Evolutionary conservation across 2,113 vertebrate genomes (phyloP).

Genomic region (Lampris megalopsis): DNA sequence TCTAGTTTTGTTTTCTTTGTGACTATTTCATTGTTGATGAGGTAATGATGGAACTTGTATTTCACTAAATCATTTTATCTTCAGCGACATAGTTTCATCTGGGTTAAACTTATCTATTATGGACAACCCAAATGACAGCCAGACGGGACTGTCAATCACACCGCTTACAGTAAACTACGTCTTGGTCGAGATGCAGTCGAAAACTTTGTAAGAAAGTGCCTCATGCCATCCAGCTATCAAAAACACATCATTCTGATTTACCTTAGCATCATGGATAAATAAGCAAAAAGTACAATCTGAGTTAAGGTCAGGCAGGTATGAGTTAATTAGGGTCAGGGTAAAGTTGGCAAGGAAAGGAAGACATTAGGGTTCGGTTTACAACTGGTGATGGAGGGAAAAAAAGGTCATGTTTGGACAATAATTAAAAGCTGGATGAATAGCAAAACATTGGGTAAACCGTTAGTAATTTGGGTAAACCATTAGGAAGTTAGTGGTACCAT

Average conservation of each 20-base stretch:
- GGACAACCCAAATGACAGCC: conserved; percentile 74
- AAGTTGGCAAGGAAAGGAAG: neutral
- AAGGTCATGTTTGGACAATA: too few relatives aligned
- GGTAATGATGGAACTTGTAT: too few relatives aligned
- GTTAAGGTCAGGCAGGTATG: neutral
- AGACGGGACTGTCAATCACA: conserved; percentile 70
- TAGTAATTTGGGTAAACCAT: too few relatives aligned
- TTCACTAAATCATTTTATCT: too few relatives aligned
- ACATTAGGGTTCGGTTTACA: too few relatives aligned
- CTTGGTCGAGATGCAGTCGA: conserved; percentile 41
- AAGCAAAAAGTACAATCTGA: neutral
- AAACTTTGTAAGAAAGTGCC: conserved; percentile 36
- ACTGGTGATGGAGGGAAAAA: too few relatives aligned
- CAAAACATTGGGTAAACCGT: too few relatives aligned
- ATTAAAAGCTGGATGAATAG: too few relatives aligned
- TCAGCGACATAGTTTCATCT: too few relatives aligned
- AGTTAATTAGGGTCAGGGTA: neutral
- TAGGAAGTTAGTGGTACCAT: too few relatives aligned
- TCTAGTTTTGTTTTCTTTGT: too few relatives aligned
- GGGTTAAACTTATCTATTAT: conserved; percentile 53
- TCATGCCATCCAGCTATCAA: conserved; percentile 45
- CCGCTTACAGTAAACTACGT: conserved; percentile 53
- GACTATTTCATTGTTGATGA: too few relatives aligned
- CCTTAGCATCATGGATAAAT: neutral
- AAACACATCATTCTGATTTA: conserved; percentile 22